Percentiles rank a stretch among this genome's conserved stretches.
Conservation (phyloP, 2,888 invertebrate species). For the Caenorhabditis uteleia region DNA sequence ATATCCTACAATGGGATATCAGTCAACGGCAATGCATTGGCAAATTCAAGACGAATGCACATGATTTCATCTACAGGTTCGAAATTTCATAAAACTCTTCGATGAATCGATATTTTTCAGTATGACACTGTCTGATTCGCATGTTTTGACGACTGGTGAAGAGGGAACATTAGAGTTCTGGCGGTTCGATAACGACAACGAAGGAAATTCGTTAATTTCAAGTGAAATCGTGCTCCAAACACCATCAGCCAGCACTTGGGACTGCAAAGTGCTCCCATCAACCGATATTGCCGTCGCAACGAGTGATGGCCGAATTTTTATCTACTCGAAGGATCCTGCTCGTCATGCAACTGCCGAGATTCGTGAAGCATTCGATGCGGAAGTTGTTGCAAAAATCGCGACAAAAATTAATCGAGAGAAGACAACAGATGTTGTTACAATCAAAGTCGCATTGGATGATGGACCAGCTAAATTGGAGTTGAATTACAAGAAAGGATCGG, state of each 20-base stretch:
- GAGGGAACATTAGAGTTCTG: constrained; percentile 60
- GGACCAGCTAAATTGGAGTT: constrained; percentile 55
- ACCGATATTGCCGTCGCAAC: constrained; percentile 87
- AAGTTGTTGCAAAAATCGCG: constrained; percentile 74
- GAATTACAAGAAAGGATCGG: constrained; percentile 58
- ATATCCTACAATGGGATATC: constrained; percentile 83
- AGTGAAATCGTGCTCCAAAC: constrained; percentile 74
- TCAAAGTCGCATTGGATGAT: constrained; percentile 65
- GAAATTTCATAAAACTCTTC: background rate
- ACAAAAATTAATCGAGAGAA: constrained; percentile 24
- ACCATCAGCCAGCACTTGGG: constrained; percentile 90
- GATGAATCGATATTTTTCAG: constrained; percentile 16
- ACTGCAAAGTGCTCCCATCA: constrained; percentile 81
- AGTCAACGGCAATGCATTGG: constrained; percentile 81
- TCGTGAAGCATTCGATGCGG: constrained; percentile 78
- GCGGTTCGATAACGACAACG: constrained; percentile 14
- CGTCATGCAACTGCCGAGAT: constrained; percentile 78
- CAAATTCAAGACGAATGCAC: constrained; percentile 40
- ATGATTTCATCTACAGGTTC: constrained; percentile 61
- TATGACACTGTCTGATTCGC: constrained; percentile 32
- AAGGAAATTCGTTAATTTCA: constrained; percentile 4
- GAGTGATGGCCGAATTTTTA: constrained; percentile 84
- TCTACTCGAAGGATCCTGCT: constrained; percentile 81
- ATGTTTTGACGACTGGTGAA: constrained; percentile 57
- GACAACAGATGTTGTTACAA: constrained; percentile 41